These are phyloP conservation scores for Leucoraja erinaceus DNA, from an alignment of 2,113 vertebrate species.

Conservation along the genomic window DNA sequence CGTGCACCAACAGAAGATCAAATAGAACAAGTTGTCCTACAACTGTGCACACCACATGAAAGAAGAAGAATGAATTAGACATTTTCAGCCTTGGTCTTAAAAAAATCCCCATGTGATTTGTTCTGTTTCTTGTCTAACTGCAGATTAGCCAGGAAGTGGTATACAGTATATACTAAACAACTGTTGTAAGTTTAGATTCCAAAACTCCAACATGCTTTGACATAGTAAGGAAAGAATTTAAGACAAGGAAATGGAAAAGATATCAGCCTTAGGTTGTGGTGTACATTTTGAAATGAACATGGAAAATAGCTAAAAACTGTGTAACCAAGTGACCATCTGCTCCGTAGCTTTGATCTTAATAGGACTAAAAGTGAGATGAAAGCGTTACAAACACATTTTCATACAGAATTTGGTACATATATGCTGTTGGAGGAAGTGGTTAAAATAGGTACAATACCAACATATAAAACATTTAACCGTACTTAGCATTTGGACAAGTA, in stretches of 20 bases:
- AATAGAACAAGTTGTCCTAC: too few species aligned
- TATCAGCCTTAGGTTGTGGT: not conserved
- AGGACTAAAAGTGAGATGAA: too few species aligned
- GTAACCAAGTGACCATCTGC: not conserved
- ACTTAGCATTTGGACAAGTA: too few species aligned
- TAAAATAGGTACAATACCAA: too few species aligned
- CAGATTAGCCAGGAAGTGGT: not conserved
- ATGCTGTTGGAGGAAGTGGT: too few species aligned
- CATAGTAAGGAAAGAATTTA: not conserved
- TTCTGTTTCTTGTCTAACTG: not conserved
- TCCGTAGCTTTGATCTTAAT: not conserved
- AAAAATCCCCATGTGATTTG: not conserved
- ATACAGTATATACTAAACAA: not conserved
- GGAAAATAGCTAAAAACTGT: not conserved
- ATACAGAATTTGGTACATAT: too few species aligned
- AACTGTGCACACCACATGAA: too few species aligned
- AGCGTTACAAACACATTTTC: too few species aligned
- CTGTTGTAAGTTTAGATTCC: not conserved
- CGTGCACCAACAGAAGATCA: too few species aligned
- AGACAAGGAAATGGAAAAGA: not conserved
- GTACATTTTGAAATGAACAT: not conserved
- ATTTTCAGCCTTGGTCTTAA: not conserved
- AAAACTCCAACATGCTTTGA: not conserved
- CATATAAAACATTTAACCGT: too few species aligned
- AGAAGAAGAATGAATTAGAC: not conserved